Evolutionary conservation across 2,888 invertebrate genomes (phyloP).

Genomic region (Cactoblastis cactorum): DNA sequence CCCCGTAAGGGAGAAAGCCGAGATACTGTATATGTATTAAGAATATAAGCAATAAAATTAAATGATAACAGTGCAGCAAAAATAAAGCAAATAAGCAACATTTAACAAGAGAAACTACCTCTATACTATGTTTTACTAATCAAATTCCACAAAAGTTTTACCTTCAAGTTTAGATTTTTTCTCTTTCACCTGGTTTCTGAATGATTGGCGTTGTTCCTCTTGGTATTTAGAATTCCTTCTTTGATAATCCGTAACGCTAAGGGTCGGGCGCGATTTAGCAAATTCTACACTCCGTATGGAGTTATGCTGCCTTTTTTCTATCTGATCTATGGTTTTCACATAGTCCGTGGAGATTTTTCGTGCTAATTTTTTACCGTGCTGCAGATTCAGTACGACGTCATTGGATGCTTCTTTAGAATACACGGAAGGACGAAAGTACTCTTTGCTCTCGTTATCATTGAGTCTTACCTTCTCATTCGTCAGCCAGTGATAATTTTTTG

Average conservation of each 20-base stretch:
- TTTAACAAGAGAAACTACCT: no score
- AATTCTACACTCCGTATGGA: constrained; percentile 54
- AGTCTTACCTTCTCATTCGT: constrained; percentile 15
- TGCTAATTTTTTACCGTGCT: constrained; percentile 45
- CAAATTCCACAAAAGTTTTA: background rate
- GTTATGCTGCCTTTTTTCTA: constrained; percentile 34
- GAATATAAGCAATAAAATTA: no score
- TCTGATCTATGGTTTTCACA: constrained; percentile 51
- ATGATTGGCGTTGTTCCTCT: constrained; percentile 22
- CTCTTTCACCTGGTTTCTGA: background rate
- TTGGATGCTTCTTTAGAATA: constrained; percentile 30
- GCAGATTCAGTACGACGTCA: constrained; percentile 45
- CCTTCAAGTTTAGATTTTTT: background rate
- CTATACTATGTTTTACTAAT: no score
- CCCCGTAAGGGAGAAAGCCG: no score
- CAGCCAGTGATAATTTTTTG: constrained; percentile 19
- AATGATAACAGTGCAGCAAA: no score
- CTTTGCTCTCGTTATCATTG: constrained; percentile 30
- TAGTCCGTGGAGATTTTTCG: constrained; percentile 64
- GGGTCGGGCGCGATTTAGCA: constrained; percentile 48
- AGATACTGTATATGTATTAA: no score
- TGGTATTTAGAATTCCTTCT: constrained; percentile 41
- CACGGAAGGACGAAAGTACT: constrained; percentile 31
- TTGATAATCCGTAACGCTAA: constrained; percentile 52
- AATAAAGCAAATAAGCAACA: no score